Evolutionary conservation across 2,797 vertebrate genomes (phyloP), one percentile per base, ranked within the genome.

Genomic region (Tenualosa thibaudeaui): DNA sequence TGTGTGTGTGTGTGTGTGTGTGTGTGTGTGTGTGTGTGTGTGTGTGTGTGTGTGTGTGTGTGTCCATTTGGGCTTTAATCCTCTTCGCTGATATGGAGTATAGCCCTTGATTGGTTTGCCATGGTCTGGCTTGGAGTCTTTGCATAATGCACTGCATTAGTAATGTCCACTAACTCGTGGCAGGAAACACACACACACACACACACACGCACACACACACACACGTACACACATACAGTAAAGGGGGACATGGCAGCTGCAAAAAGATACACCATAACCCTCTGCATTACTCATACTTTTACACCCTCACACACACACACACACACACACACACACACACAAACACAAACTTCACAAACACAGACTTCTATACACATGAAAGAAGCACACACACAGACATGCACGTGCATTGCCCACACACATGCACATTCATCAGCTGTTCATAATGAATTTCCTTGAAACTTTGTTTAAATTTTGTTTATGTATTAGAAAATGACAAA

Each of bases 1-100:
- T 26, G 60, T 65, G 60, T 65, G n/a, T 65, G 60, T 26, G n/a
- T 26, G n/a, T 65, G 60, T 24, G 60, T 65, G 60, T 65, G 60
- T 65, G 60, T 26, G 60, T 65, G 24, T 65, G 24, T 65, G n/a
- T 31, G 24, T 68, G 9, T 68, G 10, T 12, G 24, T 68, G 10
- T 31, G 24, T 31, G 24, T 68, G 26, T 68, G 24, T 68, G 62
- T 68, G 26, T 68, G 24, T 68, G 24, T 26, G 62, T 31, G 62
- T 65, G 24, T 62, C 56, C 58, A n/a, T 58, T n/a, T 19, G 5
- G 60, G 60, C 60, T n/a, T 8, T 65, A 65, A 65, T 65, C 24
- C 60, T 65, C 24, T 22, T 65, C n/a, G 26, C 26, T 71, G 26
- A 71, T 71, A 71, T 26, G 26, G 26, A 71, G 10, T 71, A 40